Percentiles rank a stretch among this genome's conserved stretches.
phyloP scores from a whole-genome alignment of 2,888 invertebrate genomes.

The Drosophila nigricruria region DNA sequence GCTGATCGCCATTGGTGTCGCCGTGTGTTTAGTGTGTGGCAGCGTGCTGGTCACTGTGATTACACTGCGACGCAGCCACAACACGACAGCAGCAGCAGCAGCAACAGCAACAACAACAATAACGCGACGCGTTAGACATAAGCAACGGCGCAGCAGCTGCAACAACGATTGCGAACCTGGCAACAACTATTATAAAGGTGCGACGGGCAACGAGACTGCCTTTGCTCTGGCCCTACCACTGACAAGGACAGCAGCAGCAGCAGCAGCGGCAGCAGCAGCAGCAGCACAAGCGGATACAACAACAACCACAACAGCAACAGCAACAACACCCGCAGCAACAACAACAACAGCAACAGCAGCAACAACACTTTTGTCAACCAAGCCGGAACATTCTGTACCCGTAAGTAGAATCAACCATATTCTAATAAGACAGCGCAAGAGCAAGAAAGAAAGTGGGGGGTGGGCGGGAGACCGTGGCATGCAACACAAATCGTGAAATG shows the following conservation, averaged over 20 bases:
- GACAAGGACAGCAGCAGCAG: constrained; percentile 74
- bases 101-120: constrained; percentile 53
- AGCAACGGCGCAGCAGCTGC: constrained; percentile 55
- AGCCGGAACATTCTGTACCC: constrained; percentile 86
- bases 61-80: constrained; percentile 67
- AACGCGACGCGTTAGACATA: constrained; percentile 63
- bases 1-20: constrained; percentile 81
- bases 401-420: constrained; percentile 78
- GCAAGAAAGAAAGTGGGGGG: neutral
- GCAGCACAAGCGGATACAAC: constrained; percentile 37
- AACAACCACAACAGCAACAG: constrained; percentile 22
- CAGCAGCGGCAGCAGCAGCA: constrained; percentile 34
- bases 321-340: constrained; percentile 77
- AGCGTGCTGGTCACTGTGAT: constrained; percentile 81
- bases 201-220: constrained; percentile 61
- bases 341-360: constrained; percentile 46
- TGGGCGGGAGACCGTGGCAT: constrained; percentile 1
- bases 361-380: constrained; percentile 84
- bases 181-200: constrained; percentile 43
- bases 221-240: constrained; percentile 85
- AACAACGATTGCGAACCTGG: constrained; percentile 30
- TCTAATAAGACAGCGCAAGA: constrained; percentile 2
- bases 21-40: constrained; percentile 81
- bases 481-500: constrained; percentile 15
- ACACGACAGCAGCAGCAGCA: constrained; percentile 52